A percentile compares a stretch with the other conserved stretches of the same genome.
phyloP scores from a whole-genome alignment of 2,797 vertebrate species.

The Acestrorhynchus altus region DNA sequence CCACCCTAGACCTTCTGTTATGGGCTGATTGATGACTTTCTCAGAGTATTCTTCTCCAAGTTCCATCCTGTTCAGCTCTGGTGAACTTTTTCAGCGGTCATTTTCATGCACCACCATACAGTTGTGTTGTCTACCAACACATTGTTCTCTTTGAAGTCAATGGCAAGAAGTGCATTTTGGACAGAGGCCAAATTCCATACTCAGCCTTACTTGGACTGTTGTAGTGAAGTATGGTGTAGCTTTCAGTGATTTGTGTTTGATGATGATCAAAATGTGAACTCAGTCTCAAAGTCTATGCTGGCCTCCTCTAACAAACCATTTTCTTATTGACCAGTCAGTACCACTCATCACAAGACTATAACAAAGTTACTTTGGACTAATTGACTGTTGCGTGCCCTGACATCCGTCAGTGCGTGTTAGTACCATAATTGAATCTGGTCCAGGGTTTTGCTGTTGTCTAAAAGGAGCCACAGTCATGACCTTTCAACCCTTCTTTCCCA shows the following conservation, averaged over 20 bases:
- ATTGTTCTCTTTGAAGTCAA: neutral
- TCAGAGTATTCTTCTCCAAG: neutral
- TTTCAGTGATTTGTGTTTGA: neutral
- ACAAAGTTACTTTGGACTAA: constrained; percentile 21
- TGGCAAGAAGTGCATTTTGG: too few species aligned
- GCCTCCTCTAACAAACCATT: neutral
- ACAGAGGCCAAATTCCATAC: neutral
- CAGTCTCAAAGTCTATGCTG: neutral
- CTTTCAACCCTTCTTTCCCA: constrained; percentile 54
- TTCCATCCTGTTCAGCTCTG: too few species aligned
- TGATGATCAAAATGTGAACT: neutral
- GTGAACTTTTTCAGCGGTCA: neutral
- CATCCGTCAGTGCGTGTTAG: constrained; percentile 41
- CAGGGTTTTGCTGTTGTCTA: constrained; percentile 50
- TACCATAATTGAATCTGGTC: constrained; percentile 46
- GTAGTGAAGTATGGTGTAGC: neutral
- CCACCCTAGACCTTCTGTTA: neutral
- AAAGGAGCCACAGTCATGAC: constrained; percentile 51
- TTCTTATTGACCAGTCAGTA: neutral
- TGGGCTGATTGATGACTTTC: neutral
- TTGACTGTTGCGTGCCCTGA: constrained; percentile 16
- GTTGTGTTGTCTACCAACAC: neutral
- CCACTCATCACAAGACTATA: neutral
- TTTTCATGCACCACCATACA: neutral
- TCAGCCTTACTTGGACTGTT: neutral